Conservation (phyloP, 2,888 invertebrate genomes). For the Drosophila fulvimacula region DNA sequence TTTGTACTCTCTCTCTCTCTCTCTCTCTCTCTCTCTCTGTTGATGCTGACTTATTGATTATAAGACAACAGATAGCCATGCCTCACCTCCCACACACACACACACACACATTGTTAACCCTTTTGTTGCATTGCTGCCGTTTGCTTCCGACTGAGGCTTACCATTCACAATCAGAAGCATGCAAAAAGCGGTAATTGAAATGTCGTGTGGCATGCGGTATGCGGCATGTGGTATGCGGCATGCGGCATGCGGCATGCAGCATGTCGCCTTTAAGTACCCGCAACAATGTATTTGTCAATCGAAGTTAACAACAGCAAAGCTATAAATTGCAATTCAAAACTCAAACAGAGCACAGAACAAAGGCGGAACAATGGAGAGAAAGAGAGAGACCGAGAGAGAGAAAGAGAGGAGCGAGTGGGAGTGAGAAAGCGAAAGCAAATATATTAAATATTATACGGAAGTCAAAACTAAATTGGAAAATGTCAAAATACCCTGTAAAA, state of each 20-base stretch:
- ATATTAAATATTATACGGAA: background rate
- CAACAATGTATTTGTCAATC: constrained; percentile 35
- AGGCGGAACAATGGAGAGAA: no score
- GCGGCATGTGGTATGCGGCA: constrained; percentile 15
- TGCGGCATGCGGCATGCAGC: constrained; percentile 21
- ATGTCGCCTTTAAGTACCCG: constrained; percentile 21
- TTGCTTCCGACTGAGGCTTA: constrained; percentile 14
- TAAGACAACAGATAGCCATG: constrained; percentile 26
- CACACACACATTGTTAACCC: constrained; percentile 12
- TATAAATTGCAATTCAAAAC: constrained; percentile 10
- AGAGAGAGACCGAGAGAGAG: background rate
- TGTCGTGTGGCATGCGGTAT: constrained; percentile 18
- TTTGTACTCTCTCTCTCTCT: background rate
- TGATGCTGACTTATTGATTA: constrained; percentile 40
- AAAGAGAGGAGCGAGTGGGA: no score
- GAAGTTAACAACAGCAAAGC: constrained; percentile 6
- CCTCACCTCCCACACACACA: background rate
- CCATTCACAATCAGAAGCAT: constrained; percentile 38
- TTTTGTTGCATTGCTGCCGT: constrained; percentile 17
- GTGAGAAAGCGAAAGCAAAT: background rate
- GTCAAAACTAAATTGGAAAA: background rate
- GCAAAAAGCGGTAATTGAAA: constrained; percentile 31
- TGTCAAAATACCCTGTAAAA: background rate
- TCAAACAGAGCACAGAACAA: background rate
- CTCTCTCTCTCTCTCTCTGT: background rate